phyloP scores from a whole-genome alignment of 1,140 invertebrate genomes.

The Steinernema feltiae region DNA sequence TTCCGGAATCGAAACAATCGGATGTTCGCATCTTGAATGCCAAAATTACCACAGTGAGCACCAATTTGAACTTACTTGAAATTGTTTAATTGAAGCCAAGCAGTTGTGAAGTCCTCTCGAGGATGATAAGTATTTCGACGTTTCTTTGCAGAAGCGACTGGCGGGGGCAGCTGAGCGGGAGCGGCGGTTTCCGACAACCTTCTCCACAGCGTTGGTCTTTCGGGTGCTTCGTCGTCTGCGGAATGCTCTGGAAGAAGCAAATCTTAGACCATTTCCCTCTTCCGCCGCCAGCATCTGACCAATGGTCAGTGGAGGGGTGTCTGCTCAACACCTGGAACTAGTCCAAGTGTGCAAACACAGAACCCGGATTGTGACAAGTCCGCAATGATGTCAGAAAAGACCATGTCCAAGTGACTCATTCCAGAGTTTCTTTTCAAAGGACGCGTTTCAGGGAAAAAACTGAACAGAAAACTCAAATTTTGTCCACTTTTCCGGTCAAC shows the following conservation, averaged over 20 bases:
- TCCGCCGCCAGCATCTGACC: slow-evolving; percentile 1
- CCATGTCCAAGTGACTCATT: neutral
- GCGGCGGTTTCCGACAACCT: neutral
- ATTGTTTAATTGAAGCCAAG: slow-evolving; percentile 18
- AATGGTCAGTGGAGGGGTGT: neutral
- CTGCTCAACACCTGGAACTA: neutral
- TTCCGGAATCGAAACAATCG: slow-evolving; percentile 14
- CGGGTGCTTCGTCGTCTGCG: neutral
- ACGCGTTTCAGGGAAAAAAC: neutral
- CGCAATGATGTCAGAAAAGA: neutral
- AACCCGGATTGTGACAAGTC: neutral
- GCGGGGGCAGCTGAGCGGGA: neutral
- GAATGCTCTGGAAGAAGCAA: neutral
- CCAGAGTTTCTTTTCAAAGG: neutral
- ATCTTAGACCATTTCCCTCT: neutral
- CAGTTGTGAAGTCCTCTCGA: slow-evolving; percentile 16
- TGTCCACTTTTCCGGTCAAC: neutral
- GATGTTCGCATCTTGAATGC: neutral
- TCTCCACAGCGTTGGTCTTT: neutral
- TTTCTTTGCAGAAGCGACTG: neutral
- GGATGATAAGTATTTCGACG: slow-evolving; percentile 20
- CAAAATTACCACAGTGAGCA: neutral
- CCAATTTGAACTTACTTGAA: neutral
- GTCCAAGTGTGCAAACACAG: neutral
- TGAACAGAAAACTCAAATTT: neutral